Evolutionary conservation across 2,113 vertebrate genomes (phyloP), one percentile per base, ranked within the genome.

Genomic region (Struthio camelus): DNA sequence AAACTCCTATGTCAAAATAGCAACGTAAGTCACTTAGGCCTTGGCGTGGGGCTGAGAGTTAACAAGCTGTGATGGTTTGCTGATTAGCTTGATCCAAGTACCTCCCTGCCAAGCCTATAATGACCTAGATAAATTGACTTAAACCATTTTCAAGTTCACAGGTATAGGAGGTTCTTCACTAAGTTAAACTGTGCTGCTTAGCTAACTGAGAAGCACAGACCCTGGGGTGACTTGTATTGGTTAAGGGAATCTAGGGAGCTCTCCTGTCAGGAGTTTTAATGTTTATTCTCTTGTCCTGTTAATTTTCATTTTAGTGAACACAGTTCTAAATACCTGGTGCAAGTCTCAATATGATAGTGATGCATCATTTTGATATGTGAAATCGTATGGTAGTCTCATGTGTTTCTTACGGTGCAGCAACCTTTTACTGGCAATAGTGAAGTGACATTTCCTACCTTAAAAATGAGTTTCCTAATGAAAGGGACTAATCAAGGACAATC

Each of bases 121-220:
- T n/a, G n/a, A n/a, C n/a, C n/a, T n/a, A n/a, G n/a, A n/a, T 90
- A 94, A 94, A 94, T 87, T 65, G 51, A 86, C 85, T 81, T 93
- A 50, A 73, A 75, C 34, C 75, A n/a, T 34, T 58, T 79, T 95
- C 88, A 90, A 48, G 92, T 92, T 89, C 34, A 48, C 25, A 11
- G 38, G 24, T 48, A 56, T 40, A 83, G 30, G 7, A 7, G 0
- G 0, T 23, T 46, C 71, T 50, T 70, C 36, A 1, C 22, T 17
- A 2, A 36, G 25, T 64, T 65, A 84, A n/a, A 44, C 54, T 81
- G 25, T 58, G 28, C 30, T 58, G 20, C 56, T 80, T 86, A 40
- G 10, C 42, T 69, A 4, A 58, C 19, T 67, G 50, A 2, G 4
- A 34, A 28, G 66, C 64, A 62, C 16, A 80, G 30, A 76, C n/a